A percentile compares a stretch with the other conserved stretches of the same genome.
Evolutionary conservation across 53 echinoderm and acorn worm genomes (phyloP).

Genomic region (Glandiceps talaboti): DNA sequence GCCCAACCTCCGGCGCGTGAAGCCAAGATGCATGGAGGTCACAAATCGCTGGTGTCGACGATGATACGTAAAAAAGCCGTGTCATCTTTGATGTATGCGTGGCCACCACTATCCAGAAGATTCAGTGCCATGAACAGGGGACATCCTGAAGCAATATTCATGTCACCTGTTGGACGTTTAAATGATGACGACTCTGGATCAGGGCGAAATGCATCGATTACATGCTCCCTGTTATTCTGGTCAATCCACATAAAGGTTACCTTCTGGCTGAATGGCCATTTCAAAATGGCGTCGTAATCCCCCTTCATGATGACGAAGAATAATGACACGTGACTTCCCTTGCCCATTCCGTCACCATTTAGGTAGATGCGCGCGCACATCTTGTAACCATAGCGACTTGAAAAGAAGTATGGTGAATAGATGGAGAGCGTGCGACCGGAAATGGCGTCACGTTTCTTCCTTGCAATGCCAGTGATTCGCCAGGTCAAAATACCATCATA

Average conservation of each 20-base stretch:
- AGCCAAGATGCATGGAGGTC: too few relatives aligned
- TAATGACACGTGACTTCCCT: too few relatives aligned
- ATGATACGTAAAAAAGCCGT: conserved; percentile 28
- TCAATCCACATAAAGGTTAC: too few relatives aligned
- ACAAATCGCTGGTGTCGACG: conserved; percentile 17
- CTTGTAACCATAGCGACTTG: conserved; percentile 46
- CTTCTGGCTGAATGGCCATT: too few relatives aligned
- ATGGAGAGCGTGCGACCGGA: too few relatives aligned
- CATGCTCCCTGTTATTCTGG: too few relatives aligned
- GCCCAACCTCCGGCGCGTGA: too few relatives aligned
- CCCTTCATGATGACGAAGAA: too few relatives aligned
- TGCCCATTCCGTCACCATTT: too few relatives aligned
- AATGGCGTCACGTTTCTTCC: conserved; percentile 15
- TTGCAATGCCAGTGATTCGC: conserved; percentile 11
- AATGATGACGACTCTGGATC: conserved; percentile 31
- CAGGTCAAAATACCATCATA: conserved; percentile 24
- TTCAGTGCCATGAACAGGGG: conserved; percentile 36
- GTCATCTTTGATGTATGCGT: conserved; percentile 26
- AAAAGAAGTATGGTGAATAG: conserved; percentile 39
- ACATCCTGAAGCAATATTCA: conserved; percentile 70
- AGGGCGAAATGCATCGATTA: too few relatives aligned
- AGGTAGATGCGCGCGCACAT: conserved; percentile 20
- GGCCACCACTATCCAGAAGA: conserved; percentile 6
- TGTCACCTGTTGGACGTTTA: too few relatives aligned
- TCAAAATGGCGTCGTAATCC: too few relatives aligned